Base-by-base conservation (phyloP, 2,113 vertebrate genomes). In the Galemys pyrenaicus region DNA sequence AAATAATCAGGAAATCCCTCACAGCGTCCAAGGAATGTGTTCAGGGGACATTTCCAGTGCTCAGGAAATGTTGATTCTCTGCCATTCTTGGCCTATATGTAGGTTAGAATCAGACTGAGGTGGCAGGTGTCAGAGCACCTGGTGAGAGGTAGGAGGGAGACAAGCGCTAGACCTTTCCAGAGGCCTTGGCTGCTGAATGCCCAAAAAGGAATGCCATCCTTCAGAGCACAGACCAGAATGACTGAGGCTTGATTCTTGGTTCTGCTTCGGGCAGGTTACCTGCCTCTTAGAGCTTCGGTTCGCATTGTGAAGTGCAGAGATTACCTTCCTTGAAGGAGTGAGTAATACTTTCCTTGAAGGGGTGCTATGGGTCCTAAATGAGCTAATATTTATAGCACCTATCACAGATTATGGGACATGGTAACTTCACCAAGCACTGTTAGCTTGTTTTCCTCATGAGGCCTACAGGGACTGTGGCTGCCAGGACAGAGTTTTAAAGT, bases 211-310 rank as follows among this genome's bases (percentile, higher is more conserved):
- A 17, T 32, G 44, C 26, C 41, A 2, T 44, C 39, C 13, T 75
- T 88, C 39, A 60, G 3, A 65, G 16, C 22, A 51, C 22, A 51
- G 19, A 20, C 62, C 44, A 28, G 15, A 67, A 6, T 3, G n/a
- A 20, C 58, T 68, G 56, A 2, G 8, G 26, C 58, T 87, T 77
- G 49, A 60, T 62, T 46, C 56, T 70, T 93, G 39, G 15, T 46
- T 67, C 41, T 51, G 5, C 67, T 78, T n/a, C 67, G 75, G 22
- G 56, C 87, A 79, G 9, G n/a, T 75, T 39, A 46, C 39, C 89
- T 77, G 46, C 65, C 17, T 78, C 91, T 87, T 73, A 39, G 35
- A 92, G 64, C 65, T 75, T 91, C 30, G 41, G 65, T 90, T 94
- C 64, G 85, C 80, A 60, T 87, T 64, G 41, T 73, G 24, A 89